These are phyloP conservation scores for Porites lutea DNA, from an alignment of 64 coral and sea anemone species.

Conservation along the genomic window DNA sequence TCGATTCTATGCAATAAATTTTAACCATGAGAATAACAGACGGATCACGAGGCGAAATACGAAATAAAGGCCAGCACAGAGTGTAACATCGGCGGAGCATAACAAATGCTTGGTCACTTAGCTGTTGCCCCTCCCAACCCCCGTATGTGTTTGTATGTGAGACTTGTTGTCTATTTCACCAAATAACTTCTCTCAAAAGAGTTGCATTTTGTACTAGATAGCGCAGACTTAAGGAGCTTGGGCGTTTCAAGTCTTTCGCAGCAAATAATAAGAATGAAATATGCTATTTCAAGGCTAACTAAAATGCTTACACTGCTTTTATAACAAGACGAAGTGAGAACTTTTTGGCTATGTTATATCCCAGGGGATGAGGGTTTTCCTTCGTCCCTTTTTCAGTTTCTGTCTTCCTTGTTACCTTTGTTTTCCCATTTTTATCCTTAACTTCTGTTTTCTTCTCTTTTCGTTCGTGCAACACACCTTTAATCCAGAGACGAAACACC, in stretches of 20 bases:
- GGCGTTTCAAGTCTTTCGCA: not conserved
- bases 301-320: slow-evolving; percentile 63
- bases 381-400: slow-evolving; percentile 12
- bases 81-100: too few species aligned
- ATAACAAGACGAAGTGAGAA: slow-evolving; percentile 76
- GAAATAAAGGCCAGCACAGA: too few species aligned
- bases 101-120: too few species aligned
- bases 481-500: slow-evolving; percentile 59
- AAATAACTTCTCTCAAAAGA: too few species aligned
- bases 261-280: slow-evolving; percentile 17
- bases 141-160: too few species aligned
- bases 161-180: too few species aligned
- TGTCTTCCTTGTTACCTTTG: not conserved
- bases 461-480: not conserved
- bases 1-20: too few species aligned
- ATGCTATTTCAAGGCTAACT: not conserved
- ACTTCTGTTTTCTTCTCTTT: not conserved
- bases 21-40: too few species aligned
- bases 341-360: slow-evolving; percentile 77
- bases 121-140: too few species aligned
- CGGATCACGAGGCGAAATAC: too few species aligned
- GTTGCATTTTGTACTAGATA: too few species aligned
- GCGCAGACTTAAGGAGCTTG: not conserved
- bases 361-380: not conserved
- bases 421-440: slow-evolving; percentile 23